Evolutionary conservation across 2,113 vertebrate genomes (phyloP), one percentile per base, ranked within the genome.

Genomic region (Sturnus vulgaris): DNA sequence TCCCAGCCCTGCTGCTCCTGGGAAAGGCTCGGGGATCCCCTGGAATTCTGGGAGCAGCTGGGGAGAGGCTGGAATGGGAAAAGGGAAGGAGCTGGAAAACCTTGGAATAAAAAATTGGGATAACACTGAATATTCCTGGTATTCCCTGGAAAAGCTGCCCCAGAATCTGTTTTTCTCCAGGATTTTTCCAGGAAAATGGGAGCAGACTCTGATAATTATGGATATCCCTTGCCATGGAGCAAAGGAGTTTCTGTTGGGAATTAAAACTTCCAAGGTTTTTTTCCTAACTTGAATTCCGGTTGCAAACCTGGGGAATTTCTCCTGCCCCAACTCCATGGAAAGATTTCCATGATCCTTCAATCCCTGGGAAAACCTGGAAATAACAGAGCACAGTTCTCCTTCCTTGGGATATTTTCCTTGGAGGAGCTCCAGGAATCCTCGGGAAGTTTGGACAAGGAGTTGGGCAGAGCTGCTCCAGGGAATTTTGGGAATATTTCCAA

Each of bases 311-410:
- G 49, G 50, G 69, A 33, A 71, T 55, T 55, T 33, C 3, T 71
- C 37, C 50, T 19, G 21, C 21, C 50, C 30, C 28, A 24, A 3
- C 30, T 71, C 69, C 50, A 15, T 14, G 50, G 69, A 55, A 72
- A 33, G 16, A 42, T 55, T 33, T 25, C 50, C 12, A 2, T 2
- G 16, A 71, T 24, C 22, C 28, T 23, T 53, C 37, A 33, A 8
- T 24, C 22, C 37, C 30, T 71, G 16, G 69, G 19, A 72, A 71
- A 53, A 33, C 37, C 37, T 33, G 37, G 21, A 13, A 71, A 24
- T 8, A 53, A 40, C 0, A 0, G 28, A 53, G 21, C 15, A 24
- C 18, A 53, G 14, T 0, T 22, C 47, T 17, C 30, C 14, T 55
- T 33, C 37, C 69, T 19, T 6, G 30, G 50, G 69, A 55, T 24